Evolutionary conservation across 92 coral and sea anemone species (phyloP).

Genomic region (Siderastrea siderea): DNA sequence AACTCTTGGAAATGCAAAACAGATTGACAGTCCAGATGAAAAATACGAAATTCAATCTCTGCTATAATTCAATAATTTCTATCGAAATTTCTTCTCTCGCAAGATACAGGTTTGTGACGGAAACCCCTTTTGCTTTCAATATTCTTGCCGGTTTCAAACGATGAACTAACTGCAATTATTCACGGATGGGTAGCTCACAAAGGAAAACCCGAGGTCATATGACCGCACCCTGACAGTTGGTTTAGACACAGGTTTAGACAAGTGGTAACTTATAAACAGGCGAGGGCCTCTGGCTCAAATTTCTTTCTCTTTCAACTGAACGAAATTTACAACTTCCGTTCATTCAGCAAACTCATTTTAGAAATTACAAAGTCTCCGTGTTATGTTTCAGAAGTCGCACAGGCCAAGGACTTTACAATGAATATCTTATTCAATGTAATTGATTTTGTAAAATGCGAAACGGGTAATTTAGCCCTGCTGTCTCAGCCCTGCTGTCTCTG

Average conservation of each 20-base stretch:
- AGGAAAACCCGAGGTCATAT: constrained; percentile 16
- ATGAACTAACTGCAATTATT: constrained; percentile 4
- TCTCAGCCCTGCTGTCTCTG: no score
- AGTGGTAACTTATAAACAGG: no score
- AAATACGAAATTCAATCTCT: neutral
- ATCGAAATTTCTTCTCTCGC: neutral
- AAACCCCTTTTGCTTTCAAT: neutral
- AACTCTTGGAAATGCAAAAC: neutral
- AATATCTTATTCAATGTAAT: no score
- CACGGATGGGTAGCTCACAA: constrained; percentile 17
- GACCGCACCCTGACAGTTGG: constrained; percentile 20
- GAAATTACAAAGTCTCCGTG: no score
- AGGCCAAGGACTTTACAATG: no score
- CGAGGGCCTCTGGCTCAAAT: neutral
- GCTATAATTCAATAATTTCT: no score
- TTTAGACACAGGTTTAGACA: no score
- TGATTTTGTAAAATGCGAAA: no score
- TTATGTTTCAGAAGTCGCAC: no score
- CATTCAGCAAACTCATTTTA: neutral
- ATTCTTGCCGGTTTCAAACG: neutral
- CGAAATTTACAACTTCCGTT: no score
- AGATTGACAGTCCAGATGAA: neutral
- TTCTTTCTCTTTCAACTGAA: neutral
- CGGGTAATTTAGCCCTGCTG: no score
- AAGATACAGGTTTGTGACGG: neutral